Evolutionary conservation across 1,140 invertebrate species (phyloP).

Genomic region (Venturia canescens): DNA sequence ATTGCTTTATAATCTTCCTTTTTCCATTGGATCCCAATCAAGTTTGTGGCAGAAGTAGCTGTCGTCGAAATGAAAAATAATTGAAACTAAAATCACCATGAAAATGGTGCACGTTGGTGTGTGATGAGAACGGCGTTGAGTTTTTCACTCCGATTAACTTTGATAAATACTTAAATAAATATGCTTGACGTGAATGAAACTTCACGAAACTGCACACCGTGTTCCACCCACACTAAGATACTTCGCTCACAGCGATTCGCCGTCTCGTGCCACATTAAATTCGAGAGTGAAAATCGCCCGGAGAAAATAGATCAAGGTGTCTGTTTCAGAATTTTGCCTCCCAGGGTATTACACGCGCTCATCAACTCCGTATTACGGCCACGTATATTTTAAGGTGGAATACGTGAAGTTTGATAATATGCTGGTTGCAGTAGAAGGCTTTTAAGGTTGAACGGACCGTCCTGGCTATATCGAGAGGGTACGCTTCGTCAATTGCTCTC

Average conservation of each 20-base stretch:
- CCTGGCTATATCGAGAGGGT: neutral
- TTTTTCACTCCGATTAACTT: no score
- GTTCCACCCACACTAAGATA: neutral
- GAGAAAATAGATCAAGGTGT: neutral
- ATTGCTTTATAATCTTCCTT: no score
- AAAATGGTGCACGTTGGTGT: no score
- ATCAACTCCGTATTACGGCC: neutral
- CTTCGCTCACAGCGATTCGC: neutral
- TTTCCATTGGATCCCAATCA: no score
- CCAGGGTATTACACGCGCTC: neutral
- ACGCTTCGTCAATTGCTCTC: neutral
- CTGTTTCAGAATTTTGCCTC: neutral
- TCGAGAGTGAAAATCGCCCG: neutral
- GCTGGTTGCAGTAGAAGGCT: neutral
- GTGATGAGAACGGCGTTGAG: no score
- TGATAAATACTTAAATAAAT: no score
- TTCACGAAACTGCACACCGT: neutral
- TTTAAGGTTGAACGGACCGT: neutral
- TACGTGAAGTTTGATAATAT: conserved; percentile 5
- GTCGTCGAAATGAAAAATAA: no score
- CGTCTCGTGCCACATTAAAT: neutral
- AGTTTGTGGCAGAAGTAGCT: no score
- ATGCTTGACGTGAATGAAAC: neutral
- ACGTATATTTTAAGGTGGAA: no score
- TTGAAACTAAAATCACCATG: no score